Conservation (phyloP, 2,797 vertebrate species). For the Ficedula albicollis region DNA sequence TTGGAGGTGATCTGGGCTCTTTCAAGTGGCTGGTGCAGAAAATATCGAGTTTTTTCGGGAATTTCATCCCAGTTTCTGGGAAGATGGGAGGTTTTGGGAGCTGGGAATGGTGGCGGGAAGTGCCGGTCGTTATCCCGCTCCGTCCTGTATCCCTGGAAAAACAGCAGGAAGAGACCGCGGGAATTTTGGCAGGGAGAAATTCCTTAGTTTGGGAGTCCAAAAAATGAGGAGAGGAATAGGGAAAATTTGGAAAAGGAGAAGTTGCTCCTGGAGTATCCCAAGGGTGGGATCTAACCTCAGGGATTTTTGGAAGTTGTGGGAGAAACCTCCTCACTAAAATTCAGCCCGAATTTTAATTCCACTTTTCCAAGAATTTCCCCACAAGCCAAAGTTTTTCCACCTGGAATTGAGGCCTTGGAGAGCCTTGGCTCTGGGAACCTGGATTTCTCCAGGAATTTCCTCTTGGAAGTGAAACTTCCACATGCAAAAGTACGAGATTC, state of each 20-base stretch:
- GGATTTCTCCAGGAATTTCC: background rate
- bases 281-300: fast-evolving
- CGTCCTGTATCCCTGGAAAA: background rate
- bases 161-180: fast-evolving
- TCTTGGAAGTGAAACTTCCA: background rate
- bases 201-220: fast-evolving
- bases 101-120: background rate
- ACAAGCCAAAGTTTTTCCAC: fast-evolving
- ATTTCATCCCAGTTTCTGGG: background rate
- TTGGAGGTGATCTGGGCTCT: background rate
- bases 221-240: background rate
- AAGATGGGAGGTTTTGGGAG: background rate
- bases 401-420: background rate
- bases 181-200: background rate
- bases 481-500: background rate
- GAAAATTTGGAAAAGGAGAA: background rate
- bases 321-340: fast-evolving
- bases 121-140: fast-evolving
- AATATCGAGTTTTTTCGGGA: fast-evolving
- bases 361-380: background rate
- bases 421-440: background rate
- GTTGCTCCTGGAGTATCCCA: background rate
- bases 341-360: background rate
- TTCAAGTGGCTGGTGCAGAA: background rate
- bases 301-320: background rate